Percentiles rank a stretch among this genome's conserved stretches.
Evolutionary conservation across 2,113 vertebrate genomes (phyloP).

Genomic region (Corythaixoides concolor): DNA sequence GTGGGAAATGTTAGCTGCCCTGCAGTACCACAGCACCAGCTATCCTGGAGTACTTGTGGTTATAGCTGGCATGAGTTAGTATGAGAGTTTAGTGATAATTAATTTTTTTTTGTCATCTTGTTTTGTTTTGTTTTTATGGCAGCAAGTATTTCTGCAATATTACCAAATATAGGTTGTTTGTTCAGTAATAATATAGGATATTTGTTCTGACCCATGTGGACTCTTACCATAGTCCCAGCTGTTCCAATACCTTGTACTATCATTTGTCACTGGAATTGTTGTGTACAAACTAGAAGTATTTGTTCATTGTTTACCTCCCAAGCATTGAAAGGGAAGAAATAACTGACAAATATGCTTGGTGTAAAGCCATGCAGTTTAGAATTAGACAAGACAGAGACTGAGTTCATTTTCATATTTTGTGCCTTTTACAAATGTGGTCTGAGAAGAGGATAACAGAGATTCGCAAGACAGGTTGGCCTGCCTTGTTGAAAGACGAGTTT

Average conservation of each 20-base stretch:
- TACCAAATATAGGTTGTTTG: background rate
- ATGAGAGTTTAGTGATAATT: background rate
- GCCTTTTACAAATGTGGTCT: constrained; percentile 20
- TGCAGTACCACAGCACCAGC: background rate
- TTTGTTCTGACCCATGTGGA: background rate
- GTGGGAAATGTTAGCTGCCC: background rate
- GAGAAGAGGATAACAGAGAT: background rate
- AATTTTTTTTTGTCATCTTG: background rate
- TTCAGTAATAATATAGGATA: background rate
- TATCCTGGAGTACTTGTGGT: background rate
- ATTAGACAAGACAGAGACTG: constrained; percentile 38
- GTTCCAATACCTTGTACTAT: constrained; percentile 70
- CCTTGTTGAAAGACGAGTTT: background rate
- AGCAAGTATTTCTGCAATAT: constrained; percentile 7
- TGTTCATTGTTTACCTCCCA: constrained; percentile 64
- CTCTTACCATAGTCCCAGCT: constrained; percentile 53
- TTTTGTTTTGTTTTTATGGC: background rate
- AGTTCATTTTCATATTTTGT: constrained; percentile 15
- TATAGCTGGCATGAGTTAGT: background rate
- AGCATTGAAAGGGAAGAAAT: constrained; percentile 29
- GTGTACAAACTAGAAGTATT: constrained; percentile 69
- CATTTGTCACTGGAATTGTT: constrained; percentile 71
- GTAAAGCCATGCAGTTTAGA: background rate
- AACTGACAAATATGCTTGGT: constrained; percentile 36
- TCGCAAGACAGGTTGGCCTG: background rate